Base-by-base conservation (phyloP, 1,140 invertebrate genomes). In the Cecropterus lyciades region DNA sequence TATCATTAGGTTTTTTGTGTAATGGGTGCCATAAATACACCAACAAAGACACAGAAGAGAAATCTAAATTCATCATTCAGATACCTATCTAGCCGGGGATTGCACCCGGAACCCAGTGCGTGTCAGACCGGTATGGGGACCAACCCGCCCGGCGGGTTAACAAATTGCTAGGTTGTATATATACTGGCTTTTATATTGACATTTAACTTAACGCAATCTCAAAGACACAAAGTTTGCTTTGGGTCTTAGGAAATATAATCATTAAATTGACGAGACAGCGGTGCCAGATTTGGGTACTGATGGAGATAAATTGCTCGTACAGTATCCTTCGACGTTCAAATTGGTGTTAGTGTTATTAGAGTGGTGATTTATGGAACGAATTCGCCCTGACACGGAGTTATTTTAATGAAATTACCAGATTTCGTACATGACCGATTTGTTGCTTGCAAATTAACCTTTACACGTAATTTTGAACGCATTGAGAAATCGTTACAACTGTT, bases 331-430 rank as follows among this genome's bases (percentile, higher is more conserved):
- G 56, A 46, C 56, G 43, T 59, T 13, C 7, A 59, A 59, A 59
- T 59, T 59, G 56, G n/a, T 45, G 56, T 46, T 59, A 59, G 46
- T 59, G 55, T 59, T 59, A 59, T 59, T 59, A 45, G 55, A 46
- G 42, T 15, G 8, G 55, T 59, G 55, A 59, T 59, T 59, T 59
- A 59, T 59, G 55, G 13, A 59, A 30, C 10, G 40, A 13, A 27
- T 43, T 45, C 27, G 55, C 7, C 20, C 13, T 30, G 55, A 46
- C 55, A 27, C 16, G 20, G 42, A 15, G 40, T 59, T 59, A 59
- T 59, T 59, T 59, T 59, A 45, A 59, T 59, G 55, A 17, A 57
- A 43, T 43, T 57, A 30, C 13, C 6, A 6, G 16, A 13, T 40
- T 56, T 56, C 17, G 17, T 24, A 49, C 10, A 17, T 51, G 27